Conservation (phyloP, 2,113 vertebrate genomes). For the Butorides virescens region DNA sequence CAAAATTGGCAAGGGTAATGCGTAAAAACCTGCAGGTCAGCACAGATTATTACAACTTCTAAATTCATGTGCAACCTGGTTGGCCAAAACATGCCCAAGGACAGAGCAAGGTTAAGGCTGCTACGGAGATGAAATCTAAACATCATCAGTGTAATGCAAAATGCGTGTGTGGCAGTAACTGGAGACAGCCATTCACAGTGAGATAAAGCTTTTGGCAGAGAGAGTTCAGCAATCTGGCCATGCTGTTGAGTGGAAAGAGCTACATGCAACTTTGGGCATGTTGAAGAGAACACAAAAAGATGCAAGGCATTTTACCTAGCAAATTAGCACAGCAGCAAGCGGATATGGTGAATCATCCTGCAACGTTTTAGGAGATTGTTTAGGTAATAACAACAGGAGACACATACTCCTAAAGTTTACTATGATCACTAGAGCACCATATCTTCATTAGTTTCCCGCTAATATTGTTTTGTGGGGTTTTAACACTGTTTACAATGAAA, state of each 20-base stretch:
- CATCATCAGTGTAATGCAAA: not conserved
- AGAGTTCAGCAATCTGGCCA: not conserved
- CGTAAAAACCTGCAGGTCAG: not conserved
- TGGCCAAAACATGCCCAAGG: not conserved
- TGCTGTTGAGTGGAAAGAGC: not conserved
- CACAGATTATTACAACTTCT: not conserved
- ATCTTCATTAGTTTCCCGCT: not conserved
- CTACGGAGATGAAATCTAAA: not conserved
- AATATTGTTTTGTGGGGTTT: not conserved
- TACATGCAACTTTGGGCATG: not conserved
- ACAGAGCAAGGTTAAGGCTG: not conserved
- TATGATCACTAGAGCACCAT: not conserved
- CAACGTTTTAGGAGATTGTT: not conserved
- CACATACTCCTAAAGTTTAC: not conserved
- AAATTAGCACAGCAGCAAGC: not conserved
- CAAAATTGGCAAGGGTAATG: not conserved
- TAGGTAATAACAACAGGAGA: not conserved
- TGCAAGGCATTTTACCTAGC: not conserved
- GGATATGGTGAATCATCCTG: not conserved
- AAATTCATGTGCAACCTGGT: not conserved
- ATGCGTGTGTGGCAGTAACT: not conserved
- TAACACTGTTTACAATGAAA: not conserved
- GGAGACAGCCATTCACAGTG: not conserved
- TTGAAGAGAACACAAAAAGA: not conserved
- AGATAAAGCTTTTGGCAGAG: not conserved